Conservation (phyloP, 2,797 vertebrate genomes). For the Caiman crocodilus region DNA sequence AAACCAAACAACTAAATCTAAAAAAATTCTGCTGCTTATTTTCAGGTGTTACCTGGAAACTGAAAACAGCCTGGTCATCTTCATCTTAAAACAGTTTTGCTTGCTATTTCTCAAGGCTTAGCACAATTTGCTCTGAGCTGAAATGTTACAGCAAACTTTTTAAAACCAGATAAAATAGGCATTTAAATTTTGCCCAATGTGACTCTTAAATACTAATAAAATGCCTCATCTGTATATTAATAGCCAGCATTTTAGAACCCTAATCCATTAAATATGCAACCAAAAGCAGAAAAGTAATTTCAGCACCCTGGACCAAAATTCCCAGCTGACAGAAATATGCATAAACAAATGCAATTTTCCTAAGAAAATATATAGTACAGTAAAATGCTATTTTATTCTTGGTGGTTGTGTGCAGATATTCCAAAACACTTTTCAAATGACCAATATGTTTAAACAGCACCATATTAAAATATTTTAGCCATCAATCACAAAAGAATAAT, state of each 20-base stretch:
- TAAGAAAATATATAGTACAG: background rate
- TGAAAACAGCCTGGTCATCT: background rate
- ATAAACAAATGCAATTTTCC: background rate
- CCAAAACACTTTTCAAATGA: background rate
- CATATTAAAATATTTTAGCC: background rate
- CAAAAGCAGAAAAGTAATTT: background rate
- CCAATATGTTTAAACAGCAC: background rate
- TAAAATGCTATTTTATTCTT: background rate
- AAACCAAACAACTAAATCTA: too few species aligned
- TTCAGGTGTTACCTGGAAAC: background rate
- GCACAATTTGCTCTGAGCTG: background rate
- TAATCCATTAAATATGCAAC: background rate
- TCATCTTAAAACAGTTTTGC: background rate
- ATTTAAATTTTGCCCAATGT: background rate
- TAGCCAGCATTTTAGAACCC: background rate
- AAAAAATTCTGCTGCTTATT: background rate
- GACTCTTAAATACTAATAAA: background rate
- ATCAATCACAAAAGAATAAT: background rate
- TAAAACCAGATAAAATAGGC: background rate
- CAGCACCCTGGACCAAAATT: background rate
- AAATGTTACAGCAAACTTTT: background rate
- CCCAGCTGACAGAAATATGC: background rate
- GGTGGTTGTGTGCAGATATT: accelerated
- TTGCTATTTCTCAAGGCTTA: background rate
- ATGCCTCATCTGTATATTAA: background rate